phyloP scores from a whole-genome alignment of 2,797 vertebrate species.

The Dendrocincla fuliginosa region DNA sequence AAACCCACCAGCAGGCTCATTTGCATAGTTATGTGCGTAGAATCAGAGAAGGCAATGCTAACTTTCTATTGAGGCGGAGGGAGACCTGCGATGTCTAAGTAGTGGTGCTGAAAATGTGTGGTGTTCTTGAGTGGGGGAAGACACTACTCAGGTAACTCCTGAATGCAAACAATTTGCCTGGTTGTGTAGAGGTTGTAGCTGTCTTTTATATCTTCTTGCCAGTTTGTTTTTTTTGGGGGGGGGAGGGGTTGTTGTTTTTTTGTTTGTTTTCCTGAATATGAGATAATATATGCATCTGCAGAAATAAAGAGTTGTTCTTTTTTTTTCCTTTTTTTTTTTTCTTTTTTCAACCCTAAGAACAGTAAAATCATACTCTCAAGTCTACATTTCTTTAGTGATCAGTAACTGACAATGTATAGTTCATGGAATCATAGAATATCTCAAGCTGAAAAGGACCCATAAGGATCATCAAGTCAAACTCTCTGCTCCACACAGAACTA shows the following conservation, averaged over 20 bases:
- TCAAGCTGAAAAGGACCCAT: background rate
- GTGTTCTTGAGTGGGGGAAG: background rate
- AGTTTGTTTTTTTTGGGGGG: no score
- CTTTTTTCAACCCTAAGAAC: background rate
- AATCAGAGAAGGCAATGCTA: background rate
- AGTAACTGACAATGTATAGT: no score
- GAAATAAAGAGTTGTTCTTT: background rate
- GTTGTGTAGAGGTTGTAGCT: background rate
- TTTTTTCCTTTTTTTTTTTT: no score
- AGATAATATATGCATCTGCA: background rate
- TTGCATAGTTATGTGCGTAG: background rate
- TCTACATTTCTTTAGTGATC: background rate
- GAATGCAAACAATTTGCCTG: background rate
- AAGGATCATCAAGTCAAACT: background rate
- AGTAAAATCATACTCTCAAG: background rate
- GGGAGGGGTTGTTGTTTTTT: no score
- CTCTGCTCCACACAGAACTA: background rate
- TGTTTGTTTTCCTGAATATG: background rate
- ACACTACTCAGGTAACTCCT: background rate
- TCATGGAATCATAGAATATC: background rate
- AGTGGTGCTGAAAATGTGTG: background rate
- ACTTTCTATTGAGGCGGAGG: background rate
- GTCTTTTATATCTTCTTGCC: background rate
- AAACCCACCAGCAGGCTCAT: background rate
- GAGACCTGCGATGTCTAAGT: background rate